Base-by-base conservation (phyloP, 2,797 vertebrate species). In the Danio tinwini region DNA sequence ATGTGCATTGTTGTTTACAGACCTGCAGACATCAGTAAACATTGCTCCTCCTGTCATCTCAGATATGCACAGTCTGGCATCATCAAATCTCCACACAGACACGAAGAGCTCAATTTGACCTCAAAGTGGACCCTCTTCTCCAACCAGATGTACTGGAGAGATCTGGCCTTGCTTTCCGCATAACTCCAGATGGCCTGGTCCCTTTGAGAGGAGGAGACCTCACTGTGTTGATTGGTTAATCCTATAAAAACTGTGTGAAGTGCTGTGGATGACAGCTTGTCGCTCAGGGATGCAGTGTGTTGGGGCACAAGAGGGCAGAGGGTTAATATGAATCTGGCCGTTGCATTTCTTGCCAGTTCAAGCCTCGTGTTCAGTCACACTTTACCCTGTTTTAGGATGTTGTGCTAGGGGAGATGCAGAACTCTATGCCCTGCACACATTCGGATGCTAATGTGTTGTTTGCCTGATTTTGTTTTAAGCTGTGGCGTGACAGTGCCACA, bases 101-200 rank as follows among this genome's bases (percentile, higher is more conserved):
- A 55, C 11, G 56, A 12, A 50, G 19, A 63, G 80, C 70, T 76
- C 53, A 40, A 42, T 40, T 50, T 53, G 80, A 68, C 76, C 67
- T 62, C 68, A 78, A 40, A 79, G 56, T 78, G 59, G 74, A 79
- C 59, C 61, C 74, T 76, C 59, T 59, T 50, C 76, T 80, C 37
- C 55, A 82, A 87, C 82, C 87, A 88, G 88, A 88, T 88, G 85
- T 78, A 84, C 82, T 79, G 68, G 44, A 37, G 71, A 85, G 83
- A 87, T 88, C 87, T 83, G 40, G 50, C 68, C 71, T 79, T 74
- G 16, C 67, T 47, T 59, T 58, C 40, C 21, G 55, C 67, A 71
- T 81, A 74, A 74, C 64, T 81, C 83, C 86, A 88, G 87, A 88
- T 89, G 89, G 86, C 80, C 78, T 77, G 62, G 74, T 82, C 72